Conservation (phyloP, 2,113 vertebrate genomes). For the Strigops habroptila region DNA sequence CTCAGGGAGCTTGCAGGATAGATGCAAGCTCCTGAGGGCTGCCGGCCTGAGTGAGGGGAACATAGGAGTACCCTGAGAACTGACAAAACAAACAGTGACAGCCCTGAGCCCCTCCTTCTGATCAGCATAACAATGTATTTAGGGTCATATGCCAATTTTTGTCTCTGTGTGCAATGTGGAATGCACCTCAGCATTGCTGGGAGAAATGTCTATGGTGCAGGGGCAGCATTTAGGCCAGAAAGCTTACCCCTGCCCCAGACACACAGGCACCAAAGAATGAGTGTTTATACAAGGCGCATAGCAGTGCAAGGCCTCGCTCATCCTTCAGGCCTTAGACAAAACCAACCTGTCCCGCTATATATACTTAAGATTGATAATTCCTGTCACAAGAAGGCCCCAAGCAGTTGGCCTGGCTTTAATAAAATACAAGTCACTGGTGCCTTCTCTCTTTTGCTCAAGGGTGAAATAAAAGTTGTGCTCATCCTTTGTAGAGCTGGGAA, state of each 20-base stretch:
- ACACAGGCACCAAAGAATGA: background rate
- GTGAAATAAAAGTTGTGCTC: conserved; percentile 16
- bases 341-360: background rate
- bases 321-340: background rate
- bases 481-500: background rate
- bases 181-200: background rate
- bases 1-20: background rate
- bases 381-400: conserved; percentile 22
- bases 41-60: background rate
- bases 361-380: conserved; percentile 47
- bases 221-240: background rate
- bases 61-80: background rate
- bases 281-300: background rate
- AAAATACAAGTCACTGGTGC: conserved; percentile 36
- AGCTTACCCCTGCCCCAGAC: background rate
- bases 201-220: background rate
- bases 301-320: background rate
- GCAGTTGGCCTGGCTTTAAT: conserved; percentile 54
- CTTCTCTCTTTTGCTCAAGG: background rate
- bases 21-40: background rate
- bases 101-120: background rate
- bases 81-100: background rate
- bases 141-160: background rate
- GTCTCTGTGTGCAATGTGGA: background rate
- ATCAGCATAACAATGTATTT: background rate